These are phyloP conservation scores for Phenacoccus solenopsis DNA, from an alignment of 1,140 invertebrate species.

Conservation along the genomic window DNA sequence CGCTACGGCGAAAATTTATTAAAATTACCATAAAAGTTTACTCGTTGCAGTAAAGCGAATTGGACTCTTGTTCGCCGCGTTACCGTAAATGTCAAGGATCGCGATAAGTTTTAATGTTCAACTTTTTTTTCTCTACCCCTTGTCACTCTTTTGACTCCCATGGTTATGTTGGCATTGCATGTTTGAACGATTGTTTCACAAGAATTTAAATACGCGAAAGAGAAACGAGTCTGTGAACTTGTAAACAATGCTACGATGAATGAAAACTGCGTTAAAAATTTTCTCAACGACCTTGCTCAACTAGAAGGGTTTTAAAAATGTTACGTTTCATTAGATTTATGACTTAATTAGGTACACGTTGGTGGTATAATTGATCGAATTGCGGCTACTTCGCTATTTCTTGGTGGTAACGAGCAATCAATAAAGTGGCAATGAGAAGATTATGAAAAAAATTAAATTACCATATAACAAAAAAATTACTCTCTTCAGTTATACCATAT, in stretches of 20 bases:
- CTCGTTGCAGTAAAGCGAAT: neutral
- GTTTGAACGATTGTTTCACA: neutral
- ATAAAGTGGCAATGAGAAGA: no score
- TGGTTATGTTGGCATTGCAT: neutral
- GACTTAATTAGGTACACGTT: neutral
- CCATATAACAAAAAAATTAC: no score
- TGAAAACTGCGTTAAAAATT: neutral
- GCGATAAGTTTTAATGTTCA: neutral
- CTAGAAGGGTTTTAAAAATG: neutral
- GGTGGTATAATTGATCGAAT: neutral
- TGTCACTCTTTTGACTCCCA: neutral
- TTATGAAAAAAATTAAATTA: no score
- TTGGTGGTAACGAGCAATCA: no score
- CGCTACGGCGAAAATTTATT: neutral
- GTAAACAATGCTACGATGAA: neutral
- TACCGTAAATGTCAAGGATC: neutral
- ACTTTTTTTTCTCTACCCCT: neutral
- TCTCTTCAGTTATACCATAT: no score
- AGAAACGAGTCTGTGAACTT: neutral
- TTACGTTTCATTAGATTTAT: neutral
- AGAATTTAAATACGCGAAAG: neutral
- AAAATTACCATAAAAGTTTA: neutral
- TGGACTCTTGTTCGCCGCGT: neutral
- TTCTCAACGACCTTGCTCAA: neutral
- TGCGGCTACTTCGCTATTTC: neutral